These are phyloP conservation scores for Polypterus senegalus DNA, from an alignment of 2,113 vertebrate genomes.

Conservation along the genomic window DNA sequence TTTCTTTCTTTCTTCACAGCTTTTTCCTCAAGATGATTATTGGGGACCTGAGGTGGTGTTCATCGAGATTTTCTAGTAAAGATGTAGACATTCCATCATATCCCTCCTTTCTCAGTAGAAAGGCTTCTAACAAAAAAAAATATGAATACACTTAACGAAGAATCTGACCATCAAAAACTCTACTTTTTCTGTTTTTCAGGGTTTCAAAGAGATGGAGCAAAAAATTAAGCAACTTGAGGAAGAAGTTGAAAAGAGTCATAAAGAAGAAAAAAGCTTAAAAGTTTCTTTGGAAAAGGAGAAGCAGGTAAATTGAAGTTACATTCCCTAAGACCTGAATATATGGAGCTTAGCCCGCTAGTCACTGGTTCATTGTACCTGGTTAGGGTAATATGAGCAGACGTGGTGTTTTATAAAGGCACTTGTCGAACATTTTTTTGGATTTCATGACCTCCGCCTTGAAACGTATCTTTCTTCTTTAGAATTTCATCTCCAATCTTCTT, in stretches of 20 bases:
- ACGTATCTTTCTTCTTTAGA: not conserved
- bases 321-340: no score
- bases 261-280: conserved; percentile 18
- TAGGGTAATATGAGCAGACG: no score
- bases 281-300: conserved; percentile 24
- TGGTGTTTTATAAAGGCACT: no score
- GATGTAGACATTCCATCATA: not conserved
- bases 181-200: conserved; percentile 27
- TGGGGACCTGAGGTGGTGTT: no score
- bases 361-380: no score
- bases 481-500: not conserved
- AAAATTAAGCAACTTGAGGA: conserved; percentile 22
- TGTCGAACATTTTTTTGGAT: no score
- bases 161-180: not conserved
- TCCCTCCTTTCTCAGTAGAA: conserved; percentile 23
- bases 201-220: conserved; percentile 25
- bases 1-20: no score
- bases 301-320: conserved; percentile 32
- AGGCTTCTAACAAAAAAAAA: conserved; percentile 18
- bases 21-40: no score
- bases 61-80: no score
- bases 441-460: not conserved
- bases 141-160: conserved; percentile 16
- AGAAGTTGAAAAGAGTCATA: conserved; percentile 6
- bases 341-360: no score